Conservation (phyloP, 1,140 invertebrate species). For the Neodiprion virginianus region DNA sequence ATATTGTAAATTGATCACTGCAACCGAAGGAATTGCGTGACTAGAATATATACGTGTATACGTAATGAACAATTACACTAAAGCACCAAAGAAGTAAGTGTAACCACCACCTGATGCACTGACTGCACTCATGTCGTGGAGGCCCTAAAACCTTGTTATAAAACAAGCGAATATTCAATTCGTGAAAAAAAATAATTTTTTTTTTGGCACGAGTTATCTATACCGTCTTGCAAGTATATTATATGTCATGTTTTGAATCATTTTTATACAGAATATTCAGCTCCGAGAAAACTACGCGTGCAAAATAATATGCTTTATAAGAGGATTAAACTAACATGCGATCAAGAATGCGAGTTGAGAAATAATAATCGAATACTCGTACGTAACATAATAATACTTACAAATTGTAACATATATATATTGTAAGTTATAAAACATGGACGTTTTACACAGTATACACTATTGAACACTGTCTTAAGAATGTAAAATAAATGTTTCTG, state of each 20-base stretch:
- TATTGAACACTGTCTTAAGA: not conserved
- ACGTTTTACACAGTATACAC: conserved; percentile 7
- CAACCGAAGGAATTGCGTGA: not conserved
- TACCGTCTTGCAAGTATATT: not conserved
- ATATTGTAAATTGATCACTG: not conserved
- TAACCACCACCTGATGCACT: too few species aligned
- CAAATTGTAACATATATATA: not conserved
- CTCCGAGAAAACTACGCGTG: not conserved
- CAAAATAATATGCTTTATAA: not conserved
- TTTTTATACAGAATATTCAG: not conserved
- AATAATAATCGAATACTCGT: not conserved
- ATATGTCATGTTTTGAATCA: conserved; percentile 1
- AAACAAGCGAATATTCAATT: not conserved
- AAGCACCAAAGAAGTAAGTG: not conserved
- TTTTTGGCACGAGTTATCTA: not conserved
- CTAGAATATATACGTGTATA: not conserved
- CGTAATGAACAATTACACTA: not conserved
- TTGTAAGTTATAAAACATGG: not conserved
- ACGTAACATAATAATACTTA: not conserved
- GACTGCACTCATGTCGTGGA: too few species aligned
- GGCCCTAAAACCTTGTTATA: not conserved
- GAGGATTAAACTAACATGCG: not conserved
- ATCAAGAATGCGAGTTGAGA: not conserved
- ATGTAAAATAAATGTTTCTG: not conserved
- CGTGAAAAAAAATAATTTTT: not conserved